phyloP scores from a whole-genome alignment of 1,140 invertebrate species.

The Eriosoma lanigerum region DNA sequence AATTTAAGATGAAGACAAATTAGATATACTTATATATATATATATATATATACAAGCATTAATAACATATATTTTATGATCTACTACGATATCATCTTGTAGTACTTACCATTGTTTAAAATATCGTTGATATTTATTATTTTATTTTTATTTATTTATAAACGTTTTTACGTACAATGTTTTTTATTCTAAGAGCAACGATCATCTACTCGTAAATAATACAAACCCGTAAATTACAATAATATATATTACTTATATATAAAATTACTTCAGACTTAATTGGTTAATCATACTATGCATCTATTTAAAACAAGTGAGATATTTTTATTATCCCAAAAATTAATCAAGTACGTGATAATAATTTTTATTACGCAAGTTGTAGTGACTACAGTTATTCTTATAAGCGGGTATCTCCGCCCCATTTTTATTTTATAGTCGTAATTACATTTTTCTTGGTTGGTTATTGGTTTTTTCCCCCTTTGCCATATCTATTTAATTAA shows the following conservation, averaged over 20 bases:
- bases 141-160: neutral
- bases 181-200: neutral
- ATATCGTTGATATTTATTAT: neutral
- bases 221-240: neutral
- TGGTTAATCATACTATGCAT: neutral
- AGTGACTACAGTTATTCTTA: neutral
- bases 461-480: slow-evolving; percentile 17
- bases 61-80: slow-evolving; percentile 5
- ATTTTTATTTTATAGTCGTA: neutral
- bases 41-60: too few relatives aligned
- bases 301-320: neutral
- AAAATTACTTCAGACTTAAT: neutral
- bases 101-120: neutral
- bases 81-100: neutral
- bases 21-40: neutral
- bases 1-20: neutral
- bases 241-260: neutral
- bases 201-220: too few relatives aligned
- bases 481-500: neutral
- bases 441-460: slow-evolving; percentile 26
- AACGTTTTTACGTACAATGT: too few relatives aligned
- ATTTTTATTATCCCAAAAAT: slow-evolving; percentile 3
- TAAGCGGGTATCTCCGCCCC: neutral
- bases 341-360: slow-evolving; percentile 17
- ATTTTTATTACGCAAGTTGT: neutral